Conservation (phyloP, 1,140 invertebrate species). For the Thaumetopoea pityocampa region DNA sequence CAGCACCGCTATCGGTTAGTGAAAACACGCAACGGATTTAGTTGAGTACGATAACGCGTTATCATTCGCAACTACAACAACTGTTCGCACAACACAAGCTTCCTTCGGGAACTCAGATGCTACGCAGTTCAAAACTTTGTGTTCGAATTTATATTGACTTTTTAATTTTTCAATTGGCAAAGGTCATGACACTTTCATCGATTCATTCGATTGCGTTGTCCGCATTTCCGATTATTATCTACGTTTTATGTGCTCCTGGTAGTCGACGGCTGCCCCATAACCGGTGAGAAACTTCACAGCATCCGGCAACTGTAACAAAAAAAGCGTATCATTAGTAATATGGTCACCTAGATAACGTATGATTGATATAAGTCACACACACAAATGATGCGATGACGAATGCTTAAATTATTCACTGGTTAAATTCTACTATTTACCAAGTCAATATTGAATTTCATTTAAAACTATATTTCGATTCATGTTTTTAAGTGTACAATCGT, state of each 20-base stretch:
- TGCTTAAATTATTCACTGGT: no score
- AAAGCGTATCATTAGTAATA: conserved; percentile 24
- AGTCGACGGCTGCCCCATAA: conserved; percentile 68
- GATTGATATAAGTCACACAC: no score
- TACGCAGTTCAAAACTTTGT: conserved; percentile 7
- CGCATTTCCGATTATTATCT: conserved; percentile 33
- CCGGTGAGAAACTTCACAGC: conserved; percentile 58
- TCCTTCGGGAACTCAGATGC: conserved; percentile 22
- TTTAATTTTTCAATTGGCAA: conserved; percentile 3
- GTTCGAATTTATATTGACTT: conserved; percentile 15
- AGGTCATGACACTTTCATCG: conserved; percentile 40
- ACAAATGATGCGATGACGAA: no score
- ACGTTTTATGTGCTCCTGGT: conserved; percentile 20
- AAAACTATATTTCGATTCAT: no score
- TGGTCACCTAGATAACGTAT: conserved; percentile 11
- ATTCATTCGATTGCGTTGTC: conserved; percentile 23
- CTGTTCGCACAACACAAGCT: conserved; percentile 29
- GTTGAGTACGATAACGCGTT: conserved; percentile 33
- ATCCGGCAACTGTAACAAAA: conserved; percentile 64
- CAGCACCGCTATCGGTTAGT: conserved; percentile 41
- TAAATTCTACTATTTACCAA: no score
- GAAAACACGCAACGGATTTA: conserved; percentile 41
- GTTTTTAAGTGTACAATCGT: no score
- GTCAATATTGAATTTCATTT: no score
- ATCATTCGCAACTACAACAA: conserved; percentile 27